Conservation (phyloP, 35 echinoderm and acorn worm species). For the Heliocidaris erythrogramma region DNA sequence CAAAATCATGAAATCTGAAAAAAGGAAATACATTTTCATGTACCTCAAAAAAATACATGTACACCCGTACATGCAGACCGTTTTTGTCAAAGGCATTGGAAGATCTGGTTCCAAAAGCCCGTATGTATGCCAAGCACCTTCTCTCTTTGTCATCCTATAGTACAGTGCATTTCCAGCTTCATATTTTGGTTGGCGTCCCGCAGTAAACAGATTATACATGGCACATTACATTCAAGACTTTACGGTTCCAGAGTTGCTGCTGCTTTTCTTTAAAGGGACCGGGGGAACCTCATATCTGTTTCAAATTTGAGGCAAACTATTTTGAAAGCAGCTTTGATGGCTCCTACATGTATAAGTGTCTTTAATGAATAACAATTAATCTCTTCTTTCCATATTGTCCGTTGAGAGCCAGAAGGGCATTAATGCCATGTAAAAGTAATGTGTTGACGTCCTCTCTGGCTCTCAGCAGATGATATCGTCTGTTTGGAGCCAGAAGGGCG, state of each 20-base stretch:
- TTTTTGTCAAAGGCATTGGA: too few species aligned
- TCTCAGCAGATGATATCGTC: too few species aligned
- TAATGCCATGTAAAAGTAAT: too few species aligned
- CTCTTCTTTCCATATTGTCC: background rate
- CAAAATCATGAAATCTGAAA: background rate
- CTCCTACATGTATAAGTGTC: background rate
- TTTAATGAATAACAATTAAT: background rate
- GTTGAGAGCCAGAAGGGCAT: too few species aligned
- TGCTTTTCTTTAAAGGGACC: background rate
- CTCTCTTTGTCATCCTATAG: background rate
- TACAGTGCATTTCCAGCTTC: background rate
- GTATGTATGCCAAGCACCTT: background rate
- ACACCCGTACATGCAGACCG: background rate
- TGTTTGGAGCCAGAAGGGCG: too few species aligned
- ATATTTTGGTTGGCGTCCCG: background rate
- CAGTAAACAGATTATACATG: slow-evolving; percentile 39
- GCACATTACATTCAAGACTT: slow-evolving; percentile 19
- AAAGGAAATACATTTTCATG: background rate
- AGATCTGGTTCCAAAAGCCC: background rate
- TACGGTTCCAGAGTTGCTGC: background rate
- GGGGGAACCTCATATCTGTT: background rate
- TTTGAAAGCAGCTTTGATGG: background rate
- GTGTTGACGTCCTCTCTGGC: too few species aligned
- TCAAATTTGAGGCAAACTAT: background rate
- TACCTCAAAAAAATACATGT: background rate